Base-by-base conservation (phyloP, 2,113 vertebrate species). In the Melanotaenia duboulayi region DNA sequence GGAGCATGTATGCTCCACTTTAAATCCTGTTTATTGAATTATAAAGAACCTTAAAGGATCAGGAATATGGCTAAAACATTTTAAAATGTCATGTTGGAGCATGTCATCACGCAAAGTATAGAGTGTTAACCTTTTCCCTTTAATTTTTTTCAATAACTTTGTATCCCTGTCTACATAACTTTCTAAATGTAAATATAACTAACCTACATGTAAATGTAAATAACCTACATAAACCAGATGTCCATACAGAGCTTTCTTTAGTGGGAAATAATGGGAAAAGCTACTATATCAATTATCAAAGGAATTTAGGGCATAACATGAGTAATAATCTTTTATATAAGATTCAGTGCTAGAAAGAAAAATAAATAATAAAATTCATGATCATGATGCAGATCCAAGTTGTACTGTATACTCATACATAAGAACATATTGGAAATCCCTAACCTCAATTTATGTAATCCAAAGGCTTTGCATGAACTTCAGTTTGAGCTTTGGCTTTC, bases 11-110 rank as follows among this genome's bases (percentile, higher is more conserved):
- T 89, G 84, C 90, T 89, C 85, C 60, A 71, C 86, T 83, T 94
- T 87, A 92, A 95, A 95, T 95, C 92, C 93, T 93, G 90, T 92
- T 94, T 94, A 94, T 92, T 94, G 94, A 95, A 94, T 96, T 94
- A 94, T 93, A 95, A 96, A 95, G 92, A 92, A 93, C 90, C 94
- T 96, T 94, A 93, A 91, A 92, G 94, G 93, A 95, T 94, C 89
- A 92, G 86, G 87, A 88, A 80, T 85, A 84, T 93, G 90, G 93
- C 89, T 92, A 81, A 79, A 85, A 84, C 90, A 92, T 95, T 91
- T 91, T 87, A 90, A 94, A 94, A 76, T 87, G 87, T 90, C 63
- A 85, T 95, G 87, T 91, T 82, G 87, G 89, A 83, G 87, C 74
- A 73, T 66, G 70, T 62, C 62, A 54, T 80, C 75, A 51, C 81